Conservation (phyloP, 2,797 vertebrate species). For the Masticophis lateralis region DNA sequence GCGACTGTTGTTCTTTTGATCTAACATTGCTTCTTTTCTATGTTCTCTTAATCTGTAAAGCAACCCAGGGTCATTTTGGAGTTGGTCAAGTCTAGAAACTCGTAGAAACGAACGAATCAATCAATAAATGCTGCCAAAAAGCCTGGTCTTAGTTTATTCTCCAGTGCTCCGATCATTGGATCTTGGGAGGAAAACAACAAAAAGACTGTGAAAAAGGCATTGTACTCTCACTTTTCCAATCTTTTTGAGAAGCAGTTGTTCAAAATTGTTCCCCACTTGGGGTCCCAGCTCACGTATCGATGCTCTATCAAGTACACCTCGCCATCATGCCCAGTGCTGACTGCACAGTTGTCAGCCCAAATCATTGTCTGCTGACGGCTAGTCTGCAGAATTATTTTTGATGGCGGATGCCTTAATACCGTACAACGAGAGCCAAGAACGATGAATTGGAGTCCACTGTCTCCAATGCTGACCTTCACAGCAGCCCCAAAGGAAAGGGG, state of each 20-base stretch:
- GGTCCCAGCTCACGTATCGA: not conserved
- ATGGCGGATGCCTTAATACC: not conserved
- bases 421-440: not conserved
- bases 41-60: not conserved
- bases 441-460: not conserved
- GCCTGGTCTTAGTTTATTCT: not conserved
- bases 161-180: not conserved
- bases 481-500: not conserved
- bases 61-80: not conserved
- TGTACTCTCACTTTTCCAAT: not conserved
- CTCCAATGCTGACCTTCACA: not conserved
- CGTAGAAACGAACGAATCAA: not conserved
- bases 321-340: not conserved
- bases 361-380: slow-evolving; percentile 2
- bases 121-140: not conserved
- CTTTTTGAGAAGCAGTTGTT: not conserved
- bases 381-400: slow-evolving; percentile 14
- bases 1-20: not conserved
- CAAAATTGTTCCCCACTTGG: not conserved
- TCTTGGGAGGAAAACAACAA: not conserved
- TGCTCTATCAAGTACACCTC: not conserved
- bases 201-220: not conserved
- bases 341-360: not conserved
- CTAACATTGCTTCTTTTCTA: not conserved
- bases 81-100: not conserved